Percentiles rank a stretch among this genome's conserved stretches.
These are phyloP conservation scores for Papilio dardanus DNA, from an alignment of 1,140 invertebrate species.

Conservation along the genomic window DNA sequence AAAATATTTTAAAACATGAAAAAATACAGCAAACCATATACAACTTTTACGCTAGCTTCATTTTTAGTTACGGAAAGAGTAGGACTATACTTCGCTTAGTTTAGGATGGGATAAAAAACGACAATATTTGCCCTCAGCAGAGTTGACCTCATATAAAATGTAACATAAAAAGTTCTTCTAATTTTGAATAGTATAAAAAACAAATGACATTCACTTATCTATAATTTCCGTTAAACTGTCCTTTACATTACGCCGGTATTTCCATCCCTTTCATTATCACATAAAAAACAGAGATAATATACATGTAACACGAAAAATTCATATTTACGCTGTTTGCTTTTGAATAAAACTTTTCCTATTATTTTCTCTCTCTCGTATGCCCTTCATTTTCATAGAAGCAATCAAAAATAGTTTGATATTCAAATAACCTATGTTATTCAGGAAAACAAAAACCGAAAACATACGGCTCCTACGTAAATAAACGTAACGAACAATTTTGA, in stretches of 20 bases:
- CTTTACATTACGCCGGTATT: background rate
- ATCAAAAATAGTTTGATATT: constrained; percentile 10
- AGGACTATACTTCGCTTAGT: background rate
- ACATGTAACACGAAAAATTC: background rate
- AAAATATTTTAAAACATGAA: too few relatives aligned
- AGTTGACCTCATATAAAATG: background rate
- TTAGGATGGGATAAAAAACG: background rate
- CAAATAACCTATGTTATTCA: background rate
- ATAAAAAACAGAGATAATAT: background rate
- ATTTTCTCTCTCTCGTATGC: background rate
- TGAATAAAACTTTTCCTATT: background rate
- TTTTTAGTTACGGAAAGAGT: background rate
- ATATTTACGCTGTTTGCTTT: background rate
- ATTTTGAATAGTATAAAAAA: background rate
- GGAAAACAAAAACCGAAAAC: constrained; percentile 1
- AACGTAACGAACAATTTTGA: too few relatives aligned
- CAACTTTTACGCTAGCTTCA: background rate
- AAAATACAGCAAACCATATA: background rate
- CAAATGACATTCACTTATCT: background rate
- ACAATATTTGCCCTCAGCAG: background rate
- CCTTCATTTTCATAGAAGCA: background rate
- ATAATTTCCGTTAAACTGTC: background rate
- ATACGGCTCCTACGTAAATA: too few relatives aligned
- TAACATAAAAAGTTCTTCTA: background rate
- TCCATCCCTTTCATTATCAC: background rate